Conservation (phyloP, 2,113 vertebrate genomes). For the Ancistrus triradiatus region DNA sequence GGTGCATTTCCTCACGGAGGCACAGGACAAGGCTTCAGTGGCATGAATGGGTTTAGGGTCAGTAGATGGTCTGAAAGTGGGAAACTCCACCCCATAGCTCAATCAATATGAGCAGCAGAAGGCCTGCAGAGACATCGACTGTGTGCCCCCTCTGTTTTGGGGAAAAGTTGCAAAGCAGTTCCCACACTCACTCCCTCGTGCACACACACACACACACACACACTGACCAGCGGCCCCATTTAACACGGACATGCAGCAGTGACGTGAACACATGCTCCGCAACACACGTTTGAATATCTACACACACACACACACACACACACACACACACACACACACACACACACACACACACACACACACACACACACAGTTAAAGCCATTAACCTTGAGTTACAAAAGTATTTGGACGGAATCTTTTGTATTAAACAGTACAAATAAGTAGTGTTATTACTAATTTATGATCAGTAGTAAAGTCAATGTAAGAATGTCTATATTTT, state of each 20-base stretch:
- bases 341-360: no score
- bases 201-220: conserved; percentile 33
- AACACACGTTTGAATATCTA: conserved; percentile 4
- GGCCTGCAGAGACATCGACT: conserved; percentile 30
- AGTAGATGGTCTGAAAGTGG: conserved; percentile 29
- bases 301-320: no score
- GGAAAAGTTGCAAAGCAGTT: conserved; percentile 26
- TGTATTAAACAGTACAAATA: no score
- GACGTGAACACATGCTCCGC: conserved; percentile 4
- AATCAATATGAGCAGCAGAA: conserved; percentile 44
- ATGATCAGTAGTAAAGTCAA: no score
- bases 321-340: no score
- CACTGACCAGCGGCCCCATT: conserved; percentile 27
- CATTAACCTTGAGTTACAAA: no score
- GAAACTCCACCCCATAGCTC: conserved; percentile 21
- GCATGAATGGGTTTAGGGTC: conserved; percentile 43
- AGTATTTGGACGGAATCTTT: no score
- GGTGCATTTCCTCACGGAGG: conserved; percentile 27
- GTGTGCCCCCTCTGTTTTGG: conserved; percentile 26
- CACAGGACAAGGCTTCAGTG: conserved; percentile 22
- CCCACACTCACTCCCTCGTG: conserved; percentile 41
- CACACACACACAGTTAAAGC: no score
- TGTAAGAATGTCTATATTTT: no score
- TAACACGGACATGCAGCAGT: neutral
- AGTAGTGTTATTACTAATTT: no score